Evolutionary conservation across 2,888 invertebrate species (phyloP).

Genomic region (Tyria jacobaeae): DNA sequence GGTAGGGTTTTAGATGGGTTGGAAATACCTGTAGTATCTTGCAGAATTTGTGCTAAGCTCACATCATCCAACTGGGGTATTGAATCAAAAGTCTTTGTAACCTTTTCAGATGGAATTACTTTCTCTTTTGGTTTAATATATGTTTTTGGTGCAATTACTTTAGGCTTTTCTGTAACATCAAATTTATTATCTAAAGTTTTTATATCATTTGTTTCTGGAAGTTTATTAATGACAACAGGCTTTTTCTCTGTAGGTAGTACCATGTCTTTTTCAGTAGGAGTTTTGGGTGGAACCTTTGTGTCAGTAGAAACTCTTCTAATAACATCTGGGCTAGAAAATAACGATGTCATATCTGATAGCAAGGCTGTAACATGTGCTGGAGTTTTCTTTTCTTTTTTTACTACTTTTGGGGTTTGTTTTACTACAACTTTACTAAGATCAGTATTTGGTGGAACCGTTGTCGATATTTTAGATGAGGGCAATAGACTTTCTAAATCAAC

Average conservation of each 20-base stretch:
- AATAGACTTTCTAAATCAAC: slow-evolving; percentile 64
- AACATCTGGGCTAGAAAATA: slow-evolving; percentile 93
- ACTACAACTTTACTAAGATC: slow-evolving; percentile 73
- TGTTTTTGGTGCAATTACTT: slow-evolving; percentile 58
- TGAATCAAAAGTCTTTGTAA: slow-evolving; percentile 70
- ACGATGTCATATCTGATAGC: slow-evolving; percentile 88
- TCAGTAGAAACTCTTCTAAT: slow-evolving; percentile 89
- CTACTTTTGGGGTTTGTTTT: slow-evolving; percentile 74
- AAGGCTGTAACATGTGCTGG: slow-evolving; percentile 86
- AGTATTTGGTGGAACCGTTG: slow-evolving; percentile 42
- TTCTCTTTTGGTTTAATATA: slow-evolving; percentile 65
- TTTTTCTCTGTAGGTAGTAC: slow-evolving; percentile 56
- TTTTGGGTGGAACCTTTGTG: slow-evolving; percentile 77
- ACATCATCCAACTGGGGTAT: slow-evolving; percentile 83
- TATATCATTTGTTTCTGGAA: slow-evolving; percentile 43
- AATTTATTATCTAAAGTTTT: slow-evolving; percentile 50
- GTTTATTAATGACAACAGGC: slow-evolving; percentile 40
- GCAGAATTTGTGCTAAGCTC: slow-evolving; percentile 81
- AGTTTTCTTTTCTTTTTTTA: slow-evolving; percentile 86
- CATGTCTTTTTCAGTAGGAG: slow-evolving; percentile 77
- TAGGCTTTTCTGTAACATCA: slow-evolving; percentile 55
- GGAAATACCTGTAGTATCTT: slow-evolving; percentile 71
- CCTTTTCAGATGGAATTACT: slow-evolving; percentile 59
- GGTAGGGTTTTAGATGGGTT: slow-evolving; percentile 68
- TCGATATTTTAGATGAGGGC: slow-evolving; percentile 59